Evolutionary conservation across 2,113 vertebrate species (phyloP).

Genomic region (Neopipo cinnamomea): DNA sequence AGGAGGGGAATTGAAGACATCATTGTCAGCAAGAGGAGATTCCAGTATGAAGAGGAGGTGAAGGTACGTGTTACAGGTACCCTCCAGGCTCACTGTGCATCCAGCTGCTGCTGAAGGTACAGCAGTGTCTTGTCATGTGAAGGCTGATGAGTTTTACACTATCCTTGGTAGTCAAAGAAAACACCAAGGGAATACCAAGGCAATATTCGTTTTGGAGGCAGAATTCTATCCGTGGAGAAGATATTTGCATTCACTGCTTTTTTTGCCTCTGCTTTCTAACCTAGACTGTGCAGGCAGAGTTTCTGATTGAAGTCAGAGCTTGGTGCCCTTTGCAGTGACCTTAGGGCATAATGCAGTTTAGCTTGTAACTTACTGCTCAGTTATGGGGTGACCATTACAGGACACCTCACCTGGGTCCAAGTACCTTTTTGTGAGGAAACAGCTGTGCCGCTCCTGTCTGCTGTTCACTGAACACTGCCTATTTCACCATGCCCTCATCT

Average conservation of each 20-base stretch:
- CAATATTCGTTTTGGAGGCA: not conserved
- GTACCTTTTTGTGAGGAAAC: not conserved
- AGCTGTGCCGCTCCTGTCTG: not conserved
- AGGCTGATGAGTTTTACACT: not conserved
- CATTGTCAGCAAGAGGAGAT: slow-evolving; percentile 94
- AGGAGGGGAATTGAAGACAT: slow-evolving; percentile 95
- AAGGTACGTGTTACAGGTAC: slow-evolving; percentile 76
- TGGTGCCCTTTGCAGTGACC: not conserved
- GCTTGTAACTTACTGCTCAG: not conserved
- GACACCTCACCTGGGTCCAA: not conserved
- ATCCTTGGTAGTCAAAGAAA: not conserved
- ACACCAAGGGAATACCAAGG: not conserved
- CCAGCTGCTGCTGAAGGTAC: not conserved
- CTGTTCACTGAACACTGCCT: not conserved
- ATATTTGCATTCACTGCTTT: not conserved
- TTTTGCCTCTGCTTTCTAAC: not conserved
- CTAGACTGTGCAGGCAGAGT: not conserved
- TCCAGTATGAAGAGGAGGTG: slow-evolving; percentile 98
- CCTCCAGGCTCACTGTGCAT: not conserved
- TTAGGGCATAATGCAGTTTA: not conserved
- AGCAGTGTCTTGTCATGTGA: rapidly evolving
- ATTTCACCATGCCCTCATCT: not conserved
- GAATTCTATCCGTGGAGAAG: not conserved
- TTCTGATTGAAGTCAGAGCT: not conserved
- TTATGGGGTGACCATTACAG: not conserved